Base-by-base conservation (phyloP, 2,888 invertebrate species). In the Chloroclystis v-ata region DNA sequence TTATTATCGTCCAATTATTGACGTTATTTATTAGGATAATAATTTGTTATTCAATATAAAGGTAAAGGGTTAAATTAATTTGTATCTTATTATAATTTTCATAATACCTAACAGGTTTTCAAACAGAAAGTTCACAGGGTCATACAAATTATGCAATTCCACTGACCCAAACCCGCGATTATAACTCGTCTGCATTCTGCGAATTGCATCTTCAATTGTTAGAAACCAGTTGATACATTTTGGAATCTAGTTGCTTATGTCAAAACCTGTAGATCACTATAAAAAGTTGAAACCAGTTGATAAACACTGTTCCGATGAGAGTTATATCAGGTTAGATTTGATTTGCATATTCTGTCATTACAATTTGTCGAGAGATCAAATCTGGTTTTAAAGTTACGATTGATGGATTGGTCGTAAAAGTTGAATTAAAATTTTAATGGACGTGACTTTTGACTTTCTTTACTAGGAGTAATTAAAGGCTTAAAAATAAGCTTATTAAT, bases 281-380 rank as follows among this genome's bases (percentile, higher is more conserved):
- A n/a, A n/a, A n/a, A n/a, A n/a, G n/a, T n/a, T 54, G 57, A 53
- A 71, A 78, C 77, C 64, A 75, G 75, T 77, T 57, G 47, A 48
- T 65, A 71, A 77, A 77, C 52, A 60, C 55, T 48, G 74, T 78
- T 81, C 81, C 76, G 78, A 85, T 86, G 85, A 74, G 85, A 86
- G 70, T 66, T 62, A 52, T 58, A 73, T 78, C 81, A 65, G 59
- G 81, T 82, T 77, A 68, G 65, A 70, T 69, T 59, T 58, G 54
- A 78, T 80, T 78, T 75, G 69, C 77, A 75, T 72, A 56, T 55
- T 59, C 65, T 63, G 63, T 59, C 59, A 73, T 76, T 70, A 42
- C 39, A 42, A 37, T 65, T 60, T 65, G 41, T 43, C 38, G 37
- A 43, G 28, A 41, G 37, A 32, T 6, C 30, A 11, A 28, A 53